Percentiles rank a stretch among this genome's conserved stretches.
Evolutionary conservation across 2,113 vertebrate species (phyloP).

Genomic region (Microcebus griseorufus): DNA sequence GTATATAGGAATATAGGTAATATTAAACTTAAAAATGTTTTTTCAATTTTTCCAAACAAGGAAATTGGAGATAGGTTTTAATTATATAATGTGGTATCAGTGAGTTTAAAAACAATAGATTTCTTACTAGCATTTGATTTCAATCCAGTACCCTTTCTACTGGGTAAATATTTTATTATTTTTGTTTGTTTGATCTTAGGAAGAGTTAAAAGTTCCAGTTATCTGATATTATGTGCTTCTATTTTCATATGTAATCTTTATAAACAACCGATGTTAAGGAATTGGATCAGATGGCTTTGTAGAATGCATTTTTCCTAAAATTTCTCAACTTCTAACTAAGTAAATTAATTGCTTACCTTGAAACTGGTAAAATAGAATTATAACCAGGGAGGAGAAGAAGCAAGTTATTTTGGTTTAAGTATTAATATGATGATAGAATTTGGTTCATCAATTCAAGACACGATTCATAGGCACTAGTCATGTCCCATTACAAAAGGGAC

Average conservation of each 20-base stretch:
- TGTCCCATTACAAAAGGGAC: neutral
- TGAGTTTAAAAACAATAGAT: neutral
- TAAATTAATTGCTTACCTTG: neutral
- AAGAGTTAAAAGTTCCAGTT: neutral
- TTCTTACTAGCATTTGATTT: neutral
- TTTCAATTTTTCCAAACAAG: neutral
- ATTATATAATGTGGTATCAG: neutral
- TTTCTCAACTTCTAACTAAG: neutral
- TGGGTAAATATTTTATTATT: neutral
- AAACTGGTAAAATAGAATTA: neutral
- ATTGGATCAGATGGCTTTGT: neutral
- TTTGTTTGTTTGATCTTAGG: neutral
- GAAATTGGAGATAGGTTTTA: neutral
- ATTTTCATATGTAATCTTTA: neutral
- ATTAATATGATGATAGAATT: neutral
- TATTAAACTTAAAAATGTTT: neutral
- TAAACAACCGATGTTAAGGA: neutral
- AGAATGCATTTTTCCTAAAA: neutral
- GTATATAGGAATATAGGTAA: neutral
- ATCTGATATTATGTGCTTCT: neutral
- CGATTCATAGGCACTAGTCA: neutral
- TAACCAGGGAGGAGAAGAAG: neutral
- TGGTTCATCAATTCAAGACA: neutral
- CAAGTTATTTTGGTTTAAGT: neutral
- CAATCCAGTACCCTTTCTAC: neutral